Conservation (phyloP, 2,113 vertebrate species). For the Platanista minor region DNA sequence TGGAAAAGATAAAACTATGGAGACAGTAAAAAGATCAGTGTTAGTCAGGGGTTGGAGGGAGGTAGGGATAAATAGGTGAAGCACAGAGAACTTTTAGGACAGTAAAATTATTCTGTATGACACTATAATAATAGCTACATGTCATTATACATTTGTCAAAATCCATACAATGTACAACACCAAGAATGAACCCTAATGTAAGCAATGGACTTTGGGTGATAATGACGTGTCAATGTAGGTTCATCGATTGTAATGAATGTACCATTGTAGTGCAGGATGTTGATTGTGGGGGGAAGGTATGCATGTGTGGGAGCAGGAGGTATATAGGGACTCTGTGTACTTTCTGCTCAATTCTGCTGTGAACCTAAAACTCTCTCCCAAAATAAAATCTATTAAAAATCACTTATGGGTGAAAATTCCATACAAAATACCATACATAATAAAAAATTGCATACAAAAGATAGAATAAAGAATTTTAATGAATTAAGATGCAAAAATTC, state of each 20-base stretch:
- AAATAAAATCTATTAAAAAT: neutral
- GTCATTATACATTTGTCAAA: neutral
- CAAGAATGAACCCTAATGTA: neutral
- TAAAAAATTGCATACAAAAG: neutral
- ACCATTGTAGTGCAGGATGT: neutral
- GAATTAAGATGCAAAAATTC: neutral
- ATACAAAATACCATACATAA: neutral
- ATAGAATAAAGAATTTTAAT: neutral
- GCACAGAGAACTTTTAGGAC: neutral
- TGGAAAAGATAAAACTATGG: neutral
- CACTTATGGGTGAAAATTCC: neutral
- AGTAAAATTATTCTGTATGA: neutral
- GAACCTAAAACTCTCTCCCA: neutral
- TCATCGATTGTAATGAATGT: rapidly evolving
- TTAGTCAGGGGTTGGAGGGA: neutral
- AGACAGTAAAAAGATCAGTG: neutral
- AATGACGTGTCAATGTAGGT: neutral
- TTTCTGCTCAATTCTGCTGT: neutral
- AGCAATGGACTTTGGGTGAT: neutral
- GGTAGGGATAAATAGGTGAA: neutral
- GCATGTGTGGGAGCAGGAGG: neutral
- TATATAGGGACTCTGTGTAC: neutral
- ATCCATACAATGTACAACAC: neutral
- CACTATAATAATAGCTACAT: neutral
- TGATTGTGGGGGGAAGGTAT: neutral